Evolutionary conservation across 2,888 invertebrate species (phyloP).

Genomic region (Sinelater perroti): DNA sequence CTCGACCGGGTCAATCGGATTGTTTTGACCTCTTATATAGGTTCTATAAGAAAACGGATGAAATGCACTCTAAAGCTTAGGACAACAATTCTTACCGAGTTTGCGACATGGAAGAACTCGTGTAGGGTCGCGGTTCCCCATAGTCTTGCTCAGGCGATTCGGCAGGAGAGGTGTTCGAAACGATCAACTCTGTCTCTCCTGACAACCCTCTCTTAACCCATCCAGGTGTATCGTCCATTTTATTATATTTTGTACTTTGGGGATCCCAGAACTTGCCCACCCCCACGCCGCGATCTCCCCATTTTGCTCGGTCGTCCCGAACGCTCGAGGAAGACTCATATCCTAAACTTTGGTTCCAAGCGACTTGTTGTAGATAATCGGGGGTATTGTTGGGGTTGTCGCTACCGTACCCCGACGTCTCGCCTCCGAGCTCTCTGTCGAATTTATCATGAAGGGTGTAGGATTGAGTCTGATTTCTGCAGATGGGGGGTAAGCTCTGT

Average conservation of each 20-base stretch:
- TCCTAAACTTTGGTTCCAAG: slow-evolving; percentile 49
- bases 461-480: slow-evolving; percentile 51
- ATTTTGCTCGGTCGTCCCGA: slow-evolving; percentile 73
- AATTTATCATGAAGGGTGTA: slow-evolving; percentile 51
- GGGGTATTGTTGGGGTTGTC: slow-evolving; percentile 69
- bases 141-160: slow-evolving; percentile 59
- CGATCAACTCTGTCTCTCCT: slow-evolving; percentile 61
- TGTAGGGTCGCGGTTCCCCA: slow-evolving; percentile 54
- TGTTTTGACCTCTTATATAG: slow-evolving; percentile 86
- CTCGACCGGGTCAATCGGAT: slow-evolving; percentile 80
- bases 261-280: slow-evolving; percentile 76
- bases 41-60: slow-evolving; percentile 60
- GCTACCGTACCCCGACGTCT: slow-evolving; percentile 86
- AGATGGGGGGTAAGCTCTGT: slow-evolving; percentile 58
- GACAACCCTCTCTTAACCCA: slow-evolving; percentile 66
- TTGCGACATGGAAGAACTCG: slow-evolving; percentile 53
- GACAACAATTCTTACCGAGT: slow-evolving; percentile 45
- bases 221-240: slow-evolving; percentile 58
- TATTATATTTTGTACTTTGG: slow-evolving; percentile 48
- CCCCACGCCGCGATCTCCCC: slow-evolving; percentile 77
- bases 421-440: slow-evolving; percentile 70
- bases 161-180: slow-evolving; percentile 59
- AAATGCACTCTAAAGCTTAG: background rate
- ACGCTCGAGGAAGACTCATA: slow-evolving; percentile 58
- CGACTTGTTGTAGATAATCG: slow-evolving; percentile 51